Base-by-base conservation (phyloP, 2,888 invertebrate genomes). In the Chromoteleia sp. region DNA sequence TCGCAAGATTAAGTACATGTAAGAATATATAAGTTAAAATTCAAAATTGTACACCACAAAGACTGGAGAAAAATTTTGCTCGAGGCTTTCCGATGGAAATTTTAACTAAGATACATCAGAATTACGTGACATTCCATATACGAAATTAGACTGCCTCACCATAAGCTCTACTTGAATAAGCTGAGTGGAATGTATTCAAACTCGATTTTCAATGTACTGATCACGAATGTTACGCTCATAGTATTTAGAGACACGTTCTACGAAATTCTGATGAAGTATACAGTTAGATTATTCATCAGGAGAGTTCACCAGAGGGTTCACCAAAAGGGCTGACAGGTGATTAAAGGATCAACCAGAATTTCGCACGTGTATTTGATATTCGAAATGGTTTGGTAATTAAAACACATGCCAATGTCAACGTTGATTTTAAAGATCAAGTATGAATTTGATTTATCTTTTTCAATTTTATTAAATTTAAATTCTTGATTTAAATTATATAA, bases 141-240 rank as follows among this genome's bases (percentile, higher is more conserved):
- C 89, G 88, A 89, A 89, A 89, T 89, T 89, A 88, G 89, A 87
- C 88, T 89, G 85, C 89, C 89, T 88, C 86, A 88, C 89, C 89
- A 89, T 88, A 81, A 29, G 36, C 52, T 50, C 21, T 41, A 65
- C 56, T 56, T 33, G 59, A 71, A 73, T 78, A 54, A 63, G 56
- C 61, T 54, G 25, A 45, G 30, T 25, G 21, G 25, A 36, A 39
- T 5, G 48, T 48, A 71, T 71, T 71, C 50, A 25, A 33, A 39
- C 58, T 67, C 48, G 33, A 65, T 65, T 65, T 65, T 19, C 36
- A 65, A 63, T 63, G 14, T 54, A 30, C 30, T 14, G 52, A 54
- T 54, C 52, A 54, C 52, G 30, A 54, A 54, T 15, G 29, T 54
- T 14, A 30, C 25, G 30, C 52, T 30, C 30, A 7, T 17, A 7